Base-by-base conservation (phyloP, 92 coral and sea anemone species). In the Umimayanthus chanpuru region DNA sequence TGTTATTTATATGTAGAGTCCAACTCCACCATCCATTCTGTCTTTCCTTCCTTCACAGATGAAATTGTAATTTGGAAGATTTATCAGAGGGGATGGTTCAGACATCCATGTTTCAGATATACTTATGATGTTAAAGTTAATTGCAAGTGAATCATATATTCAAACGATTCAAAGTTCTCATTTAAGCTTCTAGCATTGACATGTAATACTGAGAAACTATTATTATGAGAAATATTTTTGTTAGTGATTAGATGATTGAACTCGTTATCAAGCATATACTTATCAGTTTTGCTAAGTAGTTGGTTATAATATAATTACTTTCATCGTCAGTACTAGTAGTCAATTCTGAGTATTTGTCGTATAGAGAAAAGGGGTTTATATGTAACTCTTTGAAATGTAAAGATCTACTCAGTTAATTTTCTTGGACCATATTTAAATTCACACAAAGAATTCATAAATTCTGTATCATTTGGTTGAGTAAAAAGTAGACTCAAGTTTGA, bases 181-280 rank as follows among this genome's bases (percentile, higher is more conserved):
- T 53, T 53, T 12, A 79, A 58, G 58, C 58, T 77, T 77, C 81
- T 77, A 21, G 66, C 64, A 23, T 77, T 77, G 30, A 77, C 64
- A 49, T 77, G 64, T 77, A 77, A 41, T 77, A 23, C 23, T 21
- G 81, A 77, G 81, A 77, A 77, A 77, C 81, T 43, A 23, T 77
- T 77, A 41, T 41, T 21, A 41, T 44, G 61, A 77, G 81, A 77
- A 77, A 77, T 41, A 21, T 77, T 47, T 16, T 77, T 77, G 21
- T 6, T 47, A 21, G 30, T 25, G 36, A 23, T 44, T 41, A 77
- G 64, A 23, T 25, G 16, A 25, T 77, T 77, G 4, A 77, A 77
- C 18, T 77, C 81, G 20, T 77, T 77, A 47, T 43, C 61, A 41
- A 41, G 81, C 81, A 77, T 29, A 25, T 77, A 77, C 36, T 77